phyloP scores from a whole-genome alignment of 2,888 invertebrate species.

The Drosophila colorata region DNA sequence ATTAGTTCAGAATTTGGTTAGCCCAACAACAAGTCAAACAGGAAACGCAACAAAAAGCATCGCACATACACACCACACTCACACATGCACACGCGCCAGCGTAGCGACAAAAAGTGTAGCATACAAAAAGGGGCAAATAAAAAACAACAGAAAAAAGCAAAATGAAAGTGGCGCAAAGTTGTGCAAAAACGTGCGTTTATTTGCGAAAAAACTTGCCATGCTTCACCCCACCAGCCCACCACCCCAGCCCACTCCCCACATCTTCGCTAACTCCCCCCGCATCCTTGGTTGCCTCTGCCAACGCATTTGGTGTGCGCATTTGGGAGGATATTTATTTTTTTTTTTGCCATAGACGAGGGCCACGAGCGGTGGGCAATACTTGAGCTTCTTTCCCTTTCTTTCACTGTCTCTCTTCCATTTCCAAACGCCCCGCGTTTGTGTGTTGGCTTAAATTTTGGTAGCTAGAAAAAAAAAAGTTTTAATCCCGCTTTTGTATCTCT shows the following conservation, averaged over 20 bases:
- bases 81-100: constrained; percentile 7
- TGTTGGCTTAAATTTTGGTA: constrained; percentile 73
- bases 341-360: constrained; percentile 50
- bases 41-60: constrained; percentile 16
- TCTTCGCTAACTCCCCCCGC: neutral
- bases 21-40: constrained; percentile 24
- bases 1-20: constrained; percentile 60
- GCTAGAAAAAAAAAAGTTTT: constrained; percentile 67
- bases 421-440: constrained; percentile 3
- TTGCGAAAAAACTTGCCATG: constrained; percentile 71
- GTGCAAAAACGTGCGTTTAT: constrained; percentile 78
- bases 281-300: neutral
- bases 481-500: constrained; percentile 69
- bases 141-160: constrained; percentile 30
- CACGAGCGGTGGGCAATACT: constrained; percentile 25
- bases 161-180: constrained; percentile 72
- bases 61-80: constrained; percentile 23
- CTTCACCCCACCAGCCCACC: constrained; percentile 1
- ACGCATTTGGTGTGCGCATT: constrained; percentile 37
- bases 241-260: neutral
- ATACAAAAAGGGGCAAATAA: constrained; percentile 45
- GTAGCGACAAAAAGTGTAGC: constrained; percentile 38
- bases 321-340: constrained; percentile 58
- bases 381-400: constrained; percentile 18
- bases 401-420: constrained; percentile 11